Evolutionary conservation across 1,140 invertebrate genomes (phyloP).

Genomic region (Drosophila ohnishii): DNA sequence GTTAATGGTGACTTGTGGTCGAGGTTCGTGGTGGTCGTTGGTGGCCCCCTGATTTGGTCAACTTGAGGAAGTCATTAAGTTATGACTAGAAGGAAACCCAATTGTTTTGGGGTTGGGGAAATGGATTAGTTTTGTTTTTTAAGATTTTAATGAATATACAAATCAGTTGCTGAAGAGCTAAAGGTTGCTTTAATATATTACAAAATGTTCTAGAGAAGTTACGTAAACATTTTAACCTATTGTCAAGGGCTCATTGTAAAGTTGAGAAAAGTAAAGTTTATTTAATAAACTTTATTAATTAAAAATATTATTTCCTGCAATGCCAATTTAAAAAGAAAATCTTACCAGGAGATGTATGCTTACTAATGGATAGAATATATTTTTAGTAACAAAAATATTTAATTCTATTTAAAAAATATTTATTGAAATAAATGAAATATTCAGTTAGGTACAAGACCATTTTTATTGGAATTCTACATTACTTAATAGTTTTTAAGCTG

Average conservation of each 20-base stretch:
- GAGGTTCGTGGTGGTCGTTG: constrained; percentile 11
- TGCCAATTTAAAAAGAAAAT: not conserved
- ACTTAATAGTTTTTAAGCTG: too few species aligned
- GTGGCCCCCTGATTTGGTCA: constrained; percentile 11
- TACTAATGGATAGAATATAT: too few species aligned
- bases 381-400: not conserved
- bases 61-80: constrained; percentile 29
- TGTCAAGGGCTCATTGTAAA: not conserved
- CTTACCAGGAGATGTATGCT: too few species aligned
- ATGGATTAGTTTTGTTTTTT: not conserved
- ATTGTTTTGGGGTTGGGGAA: too few species aligned
- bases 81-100: not conserved
- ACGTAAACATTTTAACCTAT: not conserved
- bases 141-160: not conserved
- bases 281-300: too few species aligned
- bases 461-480: too few species aligned
- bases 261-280: not conserved
- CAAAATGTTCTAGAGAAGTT: not conserved
- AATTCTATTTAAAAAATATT: too few species aligned
- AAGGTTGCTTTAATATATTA: not conserved
- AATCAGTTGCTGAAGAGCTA: not conserved
- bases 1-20: constrained; percentile 14
- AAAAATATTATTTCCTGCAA: not conserved
- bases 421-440: too few species aligned
- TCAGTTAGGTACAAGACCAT: too few species aligned